phyloP scores from a whole-genome alignment of 2,113 vertebrate genomes.

The Pongo pygmaeus region DNA sequence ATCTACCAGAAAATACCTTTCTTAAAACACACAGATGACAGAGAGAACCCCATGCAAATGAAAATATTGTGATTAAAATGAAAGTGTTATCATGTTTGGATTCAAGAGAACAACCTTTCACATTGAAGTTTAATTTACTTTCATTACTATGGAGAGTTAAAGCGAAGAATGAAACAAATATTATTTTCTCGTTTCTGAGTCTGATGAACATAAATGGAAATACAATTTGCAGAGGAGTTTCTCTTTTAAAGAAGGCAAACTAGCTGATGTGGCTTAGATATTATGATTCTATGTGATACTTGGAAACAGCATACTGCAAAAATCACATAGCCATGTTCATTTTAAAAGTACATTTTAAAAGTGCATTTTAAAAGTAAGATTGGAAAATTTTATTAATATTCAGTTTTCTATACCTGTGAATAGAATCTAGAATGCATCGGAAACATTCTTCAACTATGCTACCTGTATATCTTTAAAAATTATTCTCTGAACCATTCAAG shows the following conservation, averaged over 20 bases:
- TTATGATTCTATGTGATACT: neutral
- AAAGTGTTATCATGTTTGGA: constrained; percentile 41
- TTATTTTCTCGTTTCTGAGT: constrained; percentile 57
- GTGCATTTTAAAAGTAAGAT: constrained; percentile 4
- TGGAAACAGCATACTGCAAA: neutral
- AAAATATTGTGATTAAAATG: constrained; percentile 60
- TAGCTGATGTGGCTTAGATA: neutral
- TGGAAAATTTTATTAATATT: neutral
- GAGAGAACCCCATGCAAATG: neutral
- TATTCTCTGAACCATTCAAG: neutral
- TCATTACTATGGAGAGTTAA: constrained; percentile 18
- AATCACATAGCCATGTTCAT: neutral
- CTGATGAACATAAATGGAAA: constrained; percentile 18
- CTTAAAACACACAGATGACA: neutral
- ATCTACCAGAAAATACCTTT: constrained; percentile 50
- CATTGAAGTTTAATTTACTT: constrained; percentile 47
- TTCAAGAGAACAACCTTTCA: constrained; percentile 42
- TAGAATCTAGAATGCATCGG: neutral
- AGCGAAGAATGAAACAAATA: neutral
- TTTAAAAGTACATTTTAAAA: constrained; percentile 3
- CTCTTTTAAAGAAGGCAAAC: constrained; percentile 18
- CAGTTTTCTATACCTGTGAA: constrained; percentile 38
- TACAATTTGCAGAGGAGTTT: neutral
- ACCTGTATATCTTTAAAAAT: constrained; percentile 24
- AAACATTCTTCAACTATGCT: constrained; percentile 7